Evolutionary conservation across 2,797 vertebrate genomes (phyloP).

Genomic region (Gadopsis bispinosus): DNA sequence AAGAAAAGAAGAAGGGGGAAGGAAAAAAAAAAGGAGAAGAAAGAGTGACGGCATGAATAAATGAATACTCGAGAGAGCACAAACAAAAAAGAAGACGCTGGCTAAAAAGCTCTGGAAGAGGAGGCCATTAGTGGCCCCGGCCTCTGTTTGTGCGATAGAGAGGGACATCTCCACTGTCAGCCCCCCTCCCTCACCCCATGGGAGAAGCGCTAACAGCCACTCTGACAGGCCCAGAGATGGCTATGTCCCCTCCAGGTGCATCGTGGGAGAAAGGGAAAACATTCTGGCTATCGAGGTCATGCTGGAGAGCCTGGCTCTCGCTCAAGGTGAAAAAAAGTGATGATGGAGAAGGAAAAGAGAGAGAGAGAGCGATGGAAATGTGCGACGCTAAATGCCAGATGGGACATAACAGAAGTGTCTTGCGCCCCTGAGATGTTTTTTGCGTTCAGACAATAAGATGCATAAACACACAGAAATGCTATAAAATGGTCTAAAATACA

Average conservation of each 20-base stretch:
- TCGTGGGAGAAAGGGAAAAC: constrained; percentile 82
- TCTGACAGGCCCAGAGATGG: constrained; percentile 81
- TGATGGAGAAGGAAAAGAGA: constrained; percentile 53
- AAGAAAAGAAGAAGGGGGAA: constrained; percentile 38
- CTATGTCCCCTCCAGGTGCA: constrained; percentile 82
- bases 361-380: constrained; percentile 14
- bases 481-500: constrained; percentile 46
- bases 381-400: constrained; percentile 59
- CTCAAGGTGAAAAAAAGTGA: constrained; percentile 83
- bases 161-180: constrained; percentile 69
- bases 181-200: constrained; percentile 73
- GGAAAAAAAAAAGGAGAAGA: constrained; percentile 52
- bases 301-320: constrained; percentile 51
- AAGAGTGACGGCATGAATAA: constrained; percentile 81
- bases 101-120: constrained; percentile 84
- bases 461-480: constrained; percentile 23
- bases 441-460: constrained; percentile 42
- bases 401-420: constrained; percentile 59
- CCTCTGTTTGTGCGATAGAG: constrained; percentile 75
- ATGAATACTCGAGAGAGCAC: constrained; percentile 79
- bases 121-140: constrained; percentile 84
- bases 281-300: constrained; percentile 79
- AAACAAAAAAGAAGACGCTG: constrained; percentile 75
- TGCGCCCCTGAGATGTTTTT: constrained; percentile 43
- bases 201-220: constrained; percentile 83